Conservation (phyloP, 2,113 vertebrate genomes). For the Vidua chalybeata region DNA sequence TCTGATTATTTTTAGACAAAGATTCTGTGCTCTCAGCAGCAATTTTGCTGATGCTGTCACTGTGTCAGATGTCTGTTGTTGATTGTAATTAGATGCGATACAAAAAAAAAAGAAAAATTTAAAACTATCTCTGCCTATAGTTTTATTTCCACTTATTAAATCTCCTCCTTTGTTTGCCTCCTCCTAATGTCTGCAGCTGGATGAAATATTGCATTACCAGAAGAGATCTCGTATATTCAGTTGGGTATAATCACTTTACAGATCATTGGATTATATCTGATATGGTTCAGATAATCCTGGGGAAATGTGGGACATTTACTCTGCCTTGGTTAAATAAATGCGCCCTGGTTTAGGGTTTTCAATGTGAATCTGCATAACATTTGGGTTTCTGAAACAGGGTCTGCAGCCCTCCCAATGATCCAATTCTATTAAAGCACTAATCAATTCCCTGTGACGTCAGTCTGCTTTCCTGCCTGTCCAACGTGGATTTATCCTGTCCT, state of each 20-base stretch:
- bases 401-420: constrained; percentile 17
- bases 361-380: constrained; percentile 13
- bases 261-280: constrained; percentile 63
- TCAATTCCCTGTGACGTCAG: constrained; percentile 31
- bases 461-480: background rate
- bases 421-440: constrained; percentile 54
- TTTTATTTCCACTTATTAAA: constrained; percentile 83
- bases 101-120: constrained; percentile 86
- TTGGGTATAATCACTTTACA: constrained; percentile 54
- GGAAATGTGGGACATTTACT: constrained; percentile 34
- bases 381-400: constrained; percentile 47
- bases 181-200: constrained; percentile 78
- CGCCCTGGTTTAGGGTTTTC: constrained; percentile 1
- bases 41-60: constrained; percentile 99
- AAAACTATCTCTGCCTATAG: constrained; percentile 87
- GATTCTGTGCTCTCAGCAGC: constrained; percentile 99
- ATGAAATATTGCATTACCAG: constrained; percentile 70
- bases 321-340: constrained; percentile 39
- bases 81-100: constrained; percentile 99
- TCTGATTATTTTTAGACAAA: constrained; percentile 99
- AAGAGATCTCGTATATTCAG: constrained; percentile 68
- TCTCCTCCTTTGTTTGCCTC: constrained; percentile 78
- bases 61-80: constrained; percentile 98
- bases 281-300: constrained; percentile 48
- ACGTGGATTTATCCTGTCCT: background rate